Evolutionary conservation across 2,113 vertebrate genomes (phyloP).

Genomic region (Potamarius usumacintae): DNA sequence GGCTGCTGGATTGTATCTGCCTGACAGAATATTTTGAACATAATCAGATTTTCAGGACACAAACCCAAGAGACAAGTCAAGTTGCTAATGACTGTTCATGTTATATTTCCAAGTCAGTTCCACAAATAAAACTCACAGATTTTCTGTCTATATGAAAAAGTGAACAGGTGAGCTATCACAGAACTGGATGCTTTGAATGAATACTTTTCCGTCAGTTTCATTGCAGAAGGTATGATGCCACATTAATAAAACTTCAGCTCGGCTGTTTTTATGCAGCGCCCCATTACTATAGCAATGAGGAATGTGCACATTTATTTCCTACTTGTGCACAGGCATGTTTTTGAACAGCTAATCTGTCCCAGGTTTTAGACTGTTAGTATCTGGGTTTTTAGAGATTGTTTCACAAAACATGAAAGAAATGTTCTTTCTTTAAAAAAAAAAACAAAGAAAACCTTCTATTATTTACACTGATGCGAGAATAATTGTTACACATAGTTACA

Average conservation of each 20-base stretch:
- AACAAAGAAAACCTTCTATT: background rate
- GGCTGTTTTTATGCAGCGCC: conserved; percentile 7
- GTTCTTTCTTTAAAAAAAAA: background rate
- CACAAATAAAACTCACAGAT: background rate
- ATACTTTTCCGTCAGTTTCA: conserved; percentile 2
- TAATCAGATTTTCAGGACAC: background rate
- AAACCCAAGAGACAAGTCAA: background rate
- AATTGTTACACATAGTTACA: background rate
- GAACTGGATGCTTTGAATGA: background rate
- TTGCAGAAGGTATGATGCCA: background rate
- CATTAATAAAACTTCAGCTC: conserved; percentile 3
- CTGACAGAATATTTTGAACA: background rate
- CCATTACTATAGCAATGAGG: conserved; percentile 27
- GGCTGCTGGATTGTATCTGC: background rate
- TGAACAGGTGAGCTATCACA: background rate
- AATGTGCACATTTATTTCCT: conserved; percentile 38
- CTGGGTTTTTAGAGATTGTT: background rate
- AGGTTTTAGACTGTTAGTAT: background rate
- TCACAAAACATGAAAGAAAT: background rate
- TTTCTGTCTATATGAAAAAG: background rate
- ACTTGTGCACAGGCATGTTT: conserved; percentile 24
- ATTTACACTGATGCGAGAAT: background rate
- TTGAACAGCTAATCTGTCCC: conserved; percentile 18
- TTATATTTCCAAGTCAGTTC: background rate
- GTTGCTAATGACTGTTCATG: background rate